Conservation (phyloP, 2,797 vertebrate species). For the Microctenopoma lineatum region DNA sequence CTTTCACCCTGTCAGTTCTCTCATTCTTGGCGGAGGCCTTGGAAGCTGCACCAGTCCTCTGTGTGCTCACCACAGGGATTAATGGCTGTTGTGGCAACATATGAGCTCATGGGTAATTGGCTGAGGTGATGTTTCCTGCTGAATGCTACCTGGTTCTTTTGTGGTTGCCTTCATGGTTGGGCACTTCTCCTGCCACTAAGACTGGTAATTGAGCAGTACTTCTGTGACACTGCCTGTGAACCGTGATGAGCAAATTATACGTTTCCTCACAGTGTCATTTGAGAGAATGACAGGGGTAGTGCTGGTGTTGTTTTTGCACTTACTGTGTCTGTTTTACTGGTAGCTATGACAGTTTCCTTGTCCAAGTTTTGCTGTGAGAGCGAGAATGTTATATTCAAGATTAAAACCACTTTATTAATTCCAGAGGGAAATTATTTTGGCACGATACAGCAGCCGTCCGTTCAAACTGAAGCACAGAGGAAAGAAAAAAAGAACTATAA, state of each 20-base stretch:
- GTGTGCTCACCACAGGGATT: conserved; percentile 77
- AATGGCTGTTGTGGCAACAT: conserved; percentile 85
- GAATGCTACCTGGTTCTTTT: conserved; percentile 79
- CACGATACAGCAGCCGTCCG: too few relatives aligned
- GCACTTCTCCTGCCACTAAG: conserved; percentile 43
- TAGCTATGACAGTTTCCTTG: too few relatives aligned
- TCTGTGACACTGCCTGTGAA: conserved; percentile 62
- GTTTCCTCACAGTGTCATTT: conserved; percentile 57
- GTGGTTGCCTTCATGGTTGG: conserved; percentile 65
- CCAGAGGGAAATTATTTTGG: too few relatives aligned
- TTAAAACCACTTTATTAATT: too few relatives aligned
- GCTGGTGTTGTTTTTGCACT: conserved; percentile 1
- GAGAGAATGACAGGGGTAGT: conserved; percentile 38
- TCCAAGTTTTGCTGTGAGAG: too few relatives aligned
- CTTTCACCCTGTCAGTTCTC: conserved; percentile 37
- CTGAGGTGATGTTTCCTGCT: conserved; percentile 78
- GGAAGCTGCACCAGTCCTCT: conserved; percentile 48
- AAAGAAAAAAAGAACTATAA: too few relatives aligned
- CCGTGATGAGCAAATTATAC: conserved; percentile 48
- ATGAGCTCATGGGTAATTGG: conserved; percentile 81
- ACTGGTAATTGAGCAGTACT: conserved; percentile 75
- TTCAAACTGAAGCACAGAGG: too few relatives aligned
- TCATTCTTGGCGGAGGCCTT: conserved; percentile 36
- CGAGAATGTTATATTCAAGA: too few relatives aligned
- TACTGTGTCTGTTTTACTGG: background rate